phyloP scores from a whole-genome alignment of 2,113 vertebrate genomes.

The Nothocercus nigrocapillus region DNA sequence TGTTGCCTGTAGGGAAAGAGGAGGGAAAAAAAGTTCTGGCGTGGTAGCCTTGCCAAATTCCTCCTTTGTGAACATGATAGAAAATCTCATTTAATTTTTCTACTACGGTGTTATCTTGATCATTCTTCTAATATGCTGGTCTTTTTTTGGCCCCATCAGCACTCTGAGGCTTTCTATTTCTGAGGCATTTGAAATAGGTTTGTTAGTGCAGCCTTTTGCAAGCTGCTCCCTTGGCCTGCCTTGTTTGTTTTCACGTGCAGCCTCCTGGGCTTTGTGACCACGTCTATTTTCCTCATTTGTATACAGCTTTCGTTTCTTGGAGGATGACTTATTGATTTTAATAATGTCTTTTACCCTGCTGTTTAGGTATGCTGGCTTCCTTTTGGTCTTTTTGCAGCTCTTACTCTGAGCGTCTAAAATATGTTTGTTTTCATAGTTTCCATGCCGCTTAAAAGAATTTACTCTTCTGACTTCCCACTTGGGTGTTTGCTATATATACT shows the following conservation, averaged over 20 bases:
- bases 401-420: conserved; percentile 55
- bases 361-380: conserved; percentile 64
- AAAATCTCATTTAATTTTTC: not conserved
- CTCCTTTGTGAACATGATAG: not conserved
- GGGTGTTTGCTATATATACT: conserved; percentile 63
- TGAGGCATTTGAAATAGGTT: not conserved
- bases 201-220: not conserved
- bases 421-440: conserved; percentile 74
- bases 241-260: conserved; percentile 10
- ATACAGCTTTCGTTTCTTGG: conserved; percentile 36
- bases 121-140: not conserved
- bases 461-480: conserved; percentile 58
- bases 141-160: not conserved
- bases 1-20: rapidly evolving
- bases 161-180: not conserved
- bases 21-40: not conserved
- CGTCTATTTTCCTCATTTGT: not conserved
- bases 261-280: conserved; percentile 26
- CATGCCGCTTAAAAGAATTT: conserved; percentile 65
- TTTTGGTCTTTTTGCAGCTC: conserved; percentile 19
- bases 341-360: conserved; percentile 72
- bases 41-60: not conserved
- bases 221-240: conserved; percentile 19
- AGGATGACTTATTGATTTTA: conserved; percentile 69
- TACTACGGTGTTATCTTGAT: not conserved